Conservation (phyloP, 2,113 vertebrate genomes). For the Sylvilagus bachmani region DNA sequence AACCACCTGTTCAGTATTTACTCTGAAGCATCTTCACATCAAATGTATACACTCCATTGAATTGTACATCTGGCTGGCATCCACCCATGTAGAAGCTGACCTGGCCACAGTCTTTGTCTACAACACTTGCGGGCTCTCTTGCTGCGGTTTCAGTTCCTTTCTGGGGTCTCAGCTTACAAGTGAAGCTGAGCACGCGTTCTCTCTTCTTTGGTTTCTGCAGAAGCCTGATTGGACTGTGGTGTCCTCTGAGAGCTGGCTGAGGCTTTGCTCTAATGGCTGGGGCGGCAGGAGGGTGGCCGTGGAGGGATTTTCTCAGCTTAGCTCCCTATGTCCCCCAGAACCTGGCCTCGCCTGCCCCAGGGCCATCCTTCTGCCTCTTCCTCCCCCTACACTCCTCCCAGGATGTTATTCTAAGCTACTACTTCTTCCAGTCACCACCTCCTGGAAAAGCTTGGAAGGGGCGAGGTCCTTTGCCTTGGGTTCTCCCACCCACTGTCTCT, state of each 20-base stretch:
- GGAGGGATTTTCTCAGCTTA: too few species aligned
- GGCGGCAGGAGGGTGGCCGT: background rate
- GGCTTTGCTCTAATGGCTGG: fast-evolving
- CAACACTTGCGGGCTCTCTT: background rate
- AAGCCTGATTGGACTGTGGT: background rate
- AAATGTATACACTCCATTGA: background rate
- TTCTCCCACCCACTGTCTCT: too few species aligned
- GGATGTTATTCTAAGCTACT: background rate
- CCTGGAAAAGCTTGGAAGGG: background rate
- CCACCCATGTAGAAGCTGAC: background rate
- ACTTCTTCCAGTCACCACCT: too few species aligned
- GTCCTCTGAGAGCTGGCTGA: background rate
- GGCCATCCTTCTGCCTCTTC: background rate
- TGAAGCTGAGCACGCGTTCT: background rate
- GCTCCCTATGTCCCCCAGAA: background rate
- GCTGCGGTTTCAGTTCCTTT: background rate
- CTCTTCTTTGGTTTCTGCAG: background rate
- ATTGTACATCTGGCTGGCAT: background rate
- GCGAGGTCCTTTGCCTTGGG: too few species aligned
- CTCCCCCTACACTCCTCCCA: background rate
- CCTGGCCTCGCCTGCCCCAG: too few species aligned
- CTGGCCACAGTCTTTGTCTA: background rate
- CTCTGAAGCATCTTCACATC: background rate
- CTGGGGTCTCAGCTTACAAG: background rate
- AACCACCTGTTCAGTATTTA: background rate